Percentiles rank a stretch among this genome's conserved stretches.
Conservation (phyloP, 1,140 invertebrate species). For the Lerema accius region DNA sequence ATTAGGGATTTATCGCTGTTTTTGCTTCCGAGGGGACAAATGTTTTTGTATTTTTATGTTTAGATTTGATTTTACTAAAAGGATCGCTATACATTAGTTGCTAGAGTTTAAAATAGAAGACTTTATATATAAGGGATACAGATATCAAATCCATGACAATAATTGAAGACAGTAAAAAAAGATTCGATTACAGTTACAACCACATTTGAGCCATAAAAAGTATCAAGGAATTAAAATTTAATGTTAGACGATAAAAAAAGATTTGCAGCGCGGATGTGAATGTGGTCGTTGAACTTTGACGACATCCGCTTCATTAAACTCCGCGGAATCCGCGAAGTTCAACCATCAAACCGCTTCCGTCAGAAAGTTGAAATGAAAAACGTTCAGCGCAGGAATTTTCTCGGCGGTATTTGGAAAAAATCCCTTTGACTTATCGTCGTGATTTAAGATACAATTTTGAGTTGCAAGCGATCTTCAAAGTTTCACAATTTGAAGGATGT, state of each 20-base stretch:
- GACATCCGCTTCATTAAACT: conserved; percentile 2
- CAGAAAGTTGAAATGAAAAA: conserved; percentile 6
- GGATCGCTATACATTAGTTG: too few relatives aligned
- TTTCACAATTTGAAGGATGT: neutral
- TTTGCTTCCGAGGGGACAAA: neutral
- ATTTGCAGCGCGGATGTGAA: neutral
- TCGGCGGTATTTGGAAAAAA: conserved; percentile 1
- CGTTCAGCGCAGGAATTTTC: neutral
- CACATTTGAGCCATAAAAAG: too few relatives aligned
- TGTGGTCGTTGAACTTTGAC: neutral
- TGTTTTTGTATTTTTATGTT: neutral
- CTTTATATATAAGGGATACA: too few relatives aligned
- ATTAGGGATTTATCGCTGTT: neutral
- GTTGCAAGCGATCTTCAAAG: neutral
- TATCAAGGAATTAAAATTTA: too few relatives aligned
- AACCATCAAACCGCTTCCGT: neutral
- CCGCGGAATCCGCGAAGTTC: neutral
- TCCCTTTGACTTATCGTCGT: neutral
- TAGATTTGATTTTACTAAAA: too few relatives aligned
- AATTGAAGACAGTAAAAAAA: too few relatives aligned
- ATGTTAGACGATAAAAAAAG: neutral
- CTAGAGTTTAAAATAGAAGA: too few relatives aligned
- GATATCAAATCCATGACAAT: too few relatives aligned
- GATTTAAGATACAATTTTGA: conserved; percentile 1
- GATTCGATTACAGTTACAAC: too few relatives aligned